Percentiles rank a stretch among this genome's conserved stretches.
Evolutionary conservation across 2,797 vertebrate genomes (phyloP).

Genomic region (Enteromius treurensis): DNA sequence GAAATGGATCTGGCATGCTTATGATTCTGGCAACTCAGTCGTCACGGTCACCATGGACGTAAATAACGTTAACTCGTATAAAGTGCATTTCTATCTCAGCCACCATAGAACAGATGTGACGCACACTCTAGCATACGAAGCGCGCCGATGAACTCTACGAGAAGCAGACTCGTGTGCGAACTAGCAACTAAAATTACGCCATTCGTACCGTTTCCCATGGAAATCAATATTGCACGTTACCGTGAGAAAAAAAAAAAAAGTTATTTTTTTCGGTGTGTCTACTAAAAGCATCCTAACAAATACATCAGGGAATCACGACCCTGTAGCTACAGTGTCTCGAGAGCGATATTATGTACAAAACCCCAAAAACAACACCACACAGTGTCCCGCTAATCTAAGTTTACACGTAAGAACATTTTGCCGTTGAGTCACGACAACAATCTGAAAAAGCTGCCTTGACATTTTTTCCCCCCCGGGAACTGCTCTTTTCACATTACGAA

Average conservation of each 20-base stretch:
- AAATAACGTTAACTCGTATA: slow-evolving; percentile 60
- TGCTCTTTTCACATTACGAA: slow-evolving; percentile 69
- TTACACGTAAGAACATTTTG: slow-evolving; percentile 73
- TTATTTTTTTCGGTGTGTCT: slow-evolving; percentile 1
- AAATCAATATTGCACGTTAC: slow-evolving; percentile 79
- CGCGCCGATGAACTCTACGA: slow-evolving; percentile 54
- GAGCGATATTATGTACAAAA: slow-evolving; percentile 74
- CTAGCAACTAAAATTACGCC: slow-evolving; percentile 38
- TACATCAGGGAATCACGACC: slow-evolving; percentile 74
- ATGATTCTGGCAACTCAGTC: slow-evolving; percentile 39
- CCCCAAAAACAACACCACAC: slow-evolving; percentile 67
- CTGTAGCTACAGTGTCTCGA: slow-evolving; percentile 73
- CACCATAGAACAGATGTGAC: slow-evolving; percentile 68
- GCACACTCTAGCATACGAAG: slow-evolving; percentile 58
- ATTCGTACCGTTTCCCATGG: slow-evolving; percentile 35
- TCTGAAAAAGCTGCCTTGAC: slow-evolving; percentile 9
- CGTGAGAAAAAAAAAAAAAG: slow-evolving; percentile 37
- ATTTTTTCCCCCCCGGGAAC: background rate
- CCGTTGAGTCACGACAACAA: background rate
- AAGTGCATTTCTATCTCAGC: slow-evolving; percentile 77
- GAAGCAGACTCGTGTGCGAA: slow-evolving; percentile 49
- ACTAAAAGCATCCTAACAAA: slow-evolving; percentile 60
- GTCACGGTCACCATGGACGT: slow-evolving; percentile 29
- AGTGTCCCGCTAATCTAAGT: slow-evolving; percentile 67
- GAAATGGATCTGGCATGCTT: slow-evolving; percentile 53